These are phyloP conservation scores for Hyla sarda DNA, from an alignment of 2,113 vertebrate genomes.

Conservation along the genomic window DNA sequence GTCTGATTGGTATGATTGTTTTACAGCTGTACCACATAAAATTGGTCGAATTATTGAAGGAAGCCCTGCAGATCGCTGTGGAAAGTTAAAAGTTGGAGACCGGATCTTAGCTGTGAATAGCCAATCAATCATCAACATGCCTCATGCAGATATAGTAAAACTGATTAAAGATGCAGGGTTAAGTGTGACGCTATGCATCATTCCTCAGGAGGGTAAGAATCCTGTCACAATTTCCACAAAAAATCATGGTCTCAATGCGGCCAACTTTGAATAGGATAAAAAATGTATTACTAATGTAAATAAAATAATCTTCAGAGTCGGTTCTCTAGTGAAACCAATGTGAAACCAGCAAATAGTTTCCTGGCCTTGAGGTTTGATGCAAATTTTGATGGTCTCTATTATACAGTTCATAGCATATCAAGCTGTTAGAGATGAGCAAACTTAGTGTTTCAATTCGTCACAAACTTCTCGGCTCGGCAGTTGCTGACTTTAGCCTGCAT, in stretches of 20 bases:
- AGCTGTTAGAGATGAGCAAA: no score
- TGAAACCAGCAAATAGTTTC: not conserved
- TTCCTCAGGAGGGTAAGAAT: slow-evolving; percentile 94
- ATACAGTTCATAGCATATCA: not conserved
- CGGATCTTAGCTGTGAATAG: slow-evolving; percentile 96
- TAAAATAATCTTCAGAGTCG: no score
- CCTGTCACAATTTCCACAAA: slow-evolving; percentile 31
- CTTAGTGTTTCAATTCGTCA: no score
- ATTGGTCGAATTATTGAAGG: slow-evolving; percentile 98
- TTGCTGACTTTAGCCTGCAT: no score
- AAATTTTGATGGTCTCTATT: not conserved
- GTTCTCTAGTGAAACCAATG: no score
- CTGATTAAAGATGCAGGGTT: slow-evolving; percentile 98
- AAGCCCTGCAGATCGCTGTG: slow-evolving; percentile 95
- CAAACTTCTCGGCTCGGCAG: no score
- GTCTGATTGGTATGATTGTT: slow-evolving; percentile 41
- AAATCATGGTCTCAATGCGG: not conserved
- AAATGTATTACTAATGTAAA: no score
- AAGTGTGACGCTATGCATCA: slow-evolving; percentile 93
- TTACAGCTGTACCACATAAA: slow-evolving; percentile 93
- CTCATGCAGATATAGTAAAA: slow-evolving; percentile 97
- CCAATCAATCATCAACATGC: slow-evolving; percentile 97
- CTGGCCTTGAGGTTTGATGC: not conserved
- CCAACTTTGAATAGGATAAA: no score
- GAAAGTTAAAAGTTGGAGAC: slow-evolving; percentile 96